Conservation (phyloP, 1,140 invertebrate genomes). For the Pseudoatta argentina region DNA sequence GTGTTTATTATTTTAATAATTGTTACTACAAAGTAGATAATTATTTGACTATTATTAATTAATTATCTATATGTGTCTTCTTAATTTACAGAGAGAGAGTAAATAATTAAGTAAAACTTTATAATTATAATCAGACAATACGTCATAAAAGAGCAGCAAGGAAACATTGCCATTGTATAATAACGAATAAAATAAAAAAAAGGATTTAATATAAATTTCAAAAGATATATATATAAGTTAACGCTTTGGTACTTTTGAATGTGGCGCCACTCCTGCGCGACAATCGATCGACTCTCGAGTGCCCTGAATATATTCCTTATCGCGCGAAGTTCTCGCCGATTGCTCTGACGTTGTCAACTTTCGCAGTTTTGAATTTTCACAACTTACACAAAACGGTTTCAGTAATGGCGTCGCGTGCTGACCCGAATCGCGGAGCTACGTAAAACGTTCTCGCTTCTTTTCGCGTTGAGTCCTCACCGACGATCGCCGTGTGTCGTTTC, state of each 20-base stretch:
- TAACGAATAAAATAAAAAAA: neutral
- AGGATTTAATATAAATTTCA: neutral
- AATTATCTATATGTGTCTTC: too few relatives aligned
- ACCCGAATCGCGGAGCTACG: neutral
- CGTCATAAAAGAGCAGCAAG: neutral
- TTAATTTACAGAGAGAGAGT: too few relatives aligned
- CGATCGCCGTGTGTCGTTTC: neutral
- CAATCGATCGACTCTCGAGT: neutral
- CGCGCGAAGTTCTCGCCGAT: slow-evolving; percentile 22
- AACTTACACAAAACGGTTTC: neutral
- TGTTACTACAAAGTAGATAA: neutral
- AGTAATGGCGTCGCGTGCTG: neutral
- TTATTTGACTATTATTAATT: neutral
- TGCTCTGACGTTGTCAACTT: neutral
- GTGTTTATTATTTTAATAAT: too few relatives aligned
- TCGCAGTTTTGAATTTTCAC: neutral
- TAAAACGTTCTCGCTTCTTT: neutral
- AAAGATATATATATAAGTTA: too few relatives aligned
- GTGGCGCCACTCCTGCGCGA: neutral
- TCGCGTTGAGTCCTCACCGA: neutral
- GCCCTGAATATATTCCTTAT: neutral
- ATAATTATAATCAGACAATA: neutral
- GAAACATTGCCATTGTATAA: neutral
- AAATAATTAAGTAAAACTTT: too few relatives aligned
- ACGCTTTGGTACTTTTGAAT: neutral